Conservation (phyloP, 2,113 vertebrate species). For the Nansenia antarctica region DNA sequence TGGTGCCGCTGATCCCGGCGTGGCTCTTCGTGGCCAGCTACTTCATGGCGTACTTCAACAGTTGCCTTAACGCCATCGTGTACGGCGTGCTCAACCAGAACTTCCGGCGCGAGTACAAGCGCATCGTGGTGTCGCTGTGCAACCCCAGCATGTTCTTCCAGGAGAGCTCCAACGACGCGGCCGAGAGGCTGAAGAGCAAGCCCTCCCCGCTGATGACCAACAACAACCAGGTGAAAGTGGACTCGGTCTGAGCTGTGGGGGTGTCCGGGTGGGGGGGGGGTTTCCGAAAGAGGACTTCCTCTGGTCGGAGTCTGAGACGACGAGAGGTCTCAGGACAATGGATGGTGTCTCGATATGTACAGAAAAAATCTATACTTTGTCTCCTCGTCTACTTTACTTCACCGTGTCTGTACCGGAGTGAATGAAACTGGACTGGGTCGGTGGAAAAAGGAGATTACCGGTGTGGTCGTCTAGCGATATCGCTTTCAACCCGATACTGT, state of each 20-base stretch:
- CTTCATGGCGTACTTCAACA: conserved; percentile 99
- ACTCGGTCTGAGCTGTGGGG: conserved; percentile 81
- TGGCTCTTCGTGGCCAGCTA: conserved; percentile 97
- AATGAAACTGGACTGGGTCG: no score
- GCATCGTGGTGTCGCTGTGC: conserved; percentile 87
- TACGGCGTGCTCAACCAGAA: conserved; percentile 97
- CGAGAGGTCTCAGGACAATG: no score
- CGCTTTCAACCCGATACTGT: no score
- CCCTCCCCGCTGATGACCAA: conserved; percentile 87
- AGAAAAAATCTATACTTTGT: no score
- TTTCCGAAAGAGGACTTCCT: no score
- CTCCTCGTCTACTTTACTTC: no score
- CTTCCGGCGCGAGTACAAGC: conserved; percentile 93
- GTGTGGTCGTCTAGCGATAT: no score
- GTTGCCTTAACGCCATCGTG: conserved; percentile 97
- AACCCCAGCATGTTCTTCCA: conserved; percentile 85
- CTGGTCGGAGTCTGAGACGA: no score
- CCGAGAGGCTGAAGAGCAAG: conserved; percentile 87
- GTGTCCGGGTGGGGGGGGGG: no score
- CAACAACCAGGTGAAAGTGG: conserved; percentile 91
- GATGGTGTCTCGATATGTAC: no score
- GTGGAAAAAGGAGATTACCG: no score
- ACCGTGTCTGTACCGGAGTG: no score
- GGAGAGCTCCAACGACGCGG: conserved; percentile 86
- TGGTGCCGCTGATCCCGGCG: conserved; percentile 87